Evolutionary conservation across 2,113 vertebrate species (phyloP).

Genomic region (Puma concolor): DNA sequence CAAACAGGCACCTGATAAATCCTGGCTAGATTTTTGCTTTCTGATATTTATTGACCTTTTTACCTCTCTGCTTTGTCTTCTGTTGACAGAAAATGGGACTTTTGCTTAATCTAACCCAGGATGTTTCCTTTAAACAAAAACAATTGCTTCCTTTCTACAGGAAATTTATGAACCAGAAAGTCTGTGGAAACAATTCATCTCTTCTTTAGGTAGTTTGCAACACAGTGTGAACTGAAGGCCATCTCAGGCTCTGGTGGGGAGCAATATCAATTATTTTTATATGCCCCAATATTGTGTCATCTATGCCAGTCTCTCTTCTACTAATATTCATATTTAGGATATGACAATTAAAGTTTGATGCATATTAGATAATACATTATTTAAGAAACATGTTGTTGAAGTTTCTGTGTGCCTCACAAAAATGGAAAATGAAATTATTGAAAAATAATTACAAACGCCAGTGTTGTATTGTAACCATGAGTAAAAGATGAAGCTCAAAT

Average conservation of each 20-base stretch:
- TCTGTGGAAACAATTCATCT: conserved; percentile 48
- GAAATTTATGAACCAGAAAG: conserved; percentile 74
- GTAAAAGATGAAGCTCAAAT: background rate
- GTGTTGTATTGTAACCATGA: background rate
- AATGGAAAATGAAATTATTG: background rate
- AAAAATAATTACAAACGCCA: background rate
- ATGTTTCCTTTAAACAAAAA: conserved; percentile 80
- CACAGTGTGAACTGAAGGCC: background rate
- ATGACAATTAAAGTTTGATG: background rate
- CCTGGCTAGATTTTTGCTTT: background rate
- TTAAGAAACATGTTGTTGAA: background rate
- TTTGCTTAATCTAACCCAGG: conserved; percentile 73
- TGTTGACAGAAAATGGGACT: conserved; percentile 70
- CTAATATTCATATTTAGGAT: background rate
- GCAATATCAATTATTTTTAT: background rate
- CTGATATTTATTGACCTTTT: conserved; percentile 66
- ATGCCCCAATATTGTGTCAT: background rate
- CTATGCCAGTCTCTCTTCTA: background rate
- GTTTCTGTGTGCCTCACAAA: background rate
- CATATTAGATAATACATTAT: background rate
- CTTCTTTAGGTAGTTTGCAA: conserved; percentile 47
- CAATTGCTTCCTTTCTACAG: conserved; percentile 75
- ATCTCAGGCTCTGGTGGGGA: background rate
- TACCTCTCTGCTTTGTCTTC: conserved; percentile 67
- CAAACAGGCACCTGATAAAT: background rate